Evolutionary conservation across 1,140 invertebrate species (phyloP).

Genomic region (Dolichoris vasculosae): DNA sequence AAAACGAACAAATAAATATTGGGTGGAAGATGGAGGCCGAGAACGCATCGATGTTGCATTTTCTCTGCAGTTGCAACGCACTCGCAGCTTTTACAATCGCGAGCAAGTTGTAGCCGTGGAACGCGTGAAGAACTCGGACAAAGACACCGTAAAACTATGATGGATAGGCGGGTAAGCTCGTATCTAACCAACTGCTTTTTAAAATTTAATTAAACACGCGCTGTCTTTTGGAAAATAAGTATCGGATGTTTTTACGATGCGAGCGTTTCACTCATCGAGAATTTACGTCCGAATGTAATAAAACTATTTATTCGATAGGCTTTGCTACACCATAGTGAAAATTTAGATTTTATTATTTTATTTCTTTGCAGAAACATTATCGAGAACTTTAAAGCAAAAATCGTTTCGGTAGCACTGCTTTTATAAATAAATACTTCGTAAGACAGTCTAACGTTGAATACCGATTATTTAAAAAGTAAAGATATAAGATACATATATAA

Average conservation of each 20-base stretch:
- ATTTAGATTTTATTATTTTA: neutral
- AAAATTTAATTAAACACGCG: conserved; percentile 10
- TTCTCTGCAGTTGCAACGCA: neutral
- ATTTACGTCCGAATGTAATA: neutral
- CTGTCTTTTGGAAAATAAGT: neutral
- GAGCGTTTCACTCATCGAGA: neutral
- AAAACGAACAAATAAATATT: neutral
- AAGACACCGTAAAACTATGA: conserved; percentile 3
- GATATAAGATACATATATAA: neutral
- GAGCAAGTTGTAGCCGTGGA: neutral
- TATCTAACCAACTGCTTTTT: conserved; percentile 9
- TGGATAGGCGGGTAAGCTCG: conserved; percentile 11
- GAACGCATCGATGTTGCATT: neutral
- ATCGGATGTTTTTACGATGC: neutral
- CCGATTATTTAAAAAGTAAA: neutral
- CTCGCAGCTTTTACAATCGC: conserved; percentile 1
- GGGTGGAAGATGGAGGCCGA: neutral
- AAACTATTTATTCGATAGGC: neutral
- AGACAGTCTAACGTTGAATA: neutral
- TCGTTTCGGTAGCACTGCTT: neutral
- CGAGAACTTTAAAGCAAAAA: neutral
- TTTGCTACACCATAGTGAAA: neutral
- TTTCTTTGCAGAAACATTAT: neutral
- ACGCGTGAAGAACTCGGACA: neutral
- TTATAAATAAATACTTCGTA: neutral